phyloP scores from a whole-genome alignment of 1,140 invertebrate species.

The Doryteuthis pealeii region DNA sequence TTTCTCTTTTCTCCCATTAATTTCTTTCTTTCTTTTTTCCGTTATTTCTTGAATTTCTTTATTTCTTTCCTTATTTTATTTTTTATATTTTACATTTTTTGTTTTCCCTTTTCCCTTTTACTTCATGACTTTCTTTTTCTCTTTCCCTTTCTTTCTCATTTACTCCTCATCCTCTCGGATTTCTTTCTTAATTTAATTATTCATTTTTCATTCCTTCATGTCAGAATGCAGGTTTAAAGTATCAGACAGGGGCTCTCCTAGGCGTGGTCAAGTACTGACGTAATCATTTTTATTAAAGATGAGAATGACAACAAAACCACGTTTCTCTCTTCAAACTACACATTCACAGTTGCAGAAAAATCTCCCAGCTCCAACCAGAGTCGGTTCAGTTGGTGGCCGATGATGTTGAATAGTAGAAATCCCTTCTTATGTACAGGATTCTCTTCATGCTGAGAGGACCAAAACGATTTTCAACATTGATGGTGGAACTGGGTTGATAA shows the following conservation, averaged over 20 bases:
- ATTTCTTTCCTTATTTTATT: no score
- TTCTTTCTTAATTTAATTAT: no score
- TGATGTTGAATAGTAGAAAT: slow-evolving; percentile 68
- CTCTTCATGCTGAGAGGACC: slow-evolving; percentile 70
- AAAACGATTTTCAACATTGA: slow-evolving; percentile 73
- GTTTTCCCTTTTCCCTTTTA: no score
- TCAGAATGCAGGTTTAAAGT: slow-evolving; percentile 20
- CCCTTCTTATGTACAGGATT: slow-evolving; percentile 83
- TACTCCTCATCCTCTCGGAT: no score
- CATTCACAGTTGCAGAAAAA: slow-evolving; percentile 85
- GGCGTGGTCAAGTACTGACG: slow-evolving; percentile 64
- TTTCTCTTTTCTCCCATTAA: no score
- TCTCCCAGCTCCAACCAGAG: slow-evolving; percentile 19
- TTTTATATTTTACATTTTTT: no score
- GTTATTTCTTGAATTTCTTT: no score
- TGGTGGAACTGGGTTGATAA: slow-evolving; percentile 76
- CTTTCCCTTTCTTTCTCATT: no score
- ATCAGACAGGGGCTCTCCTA: slow-evolving; percentile 44
- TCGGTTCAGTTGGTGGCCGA: slow-evolving; percentile 39
- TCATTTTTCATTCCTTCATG: no score
- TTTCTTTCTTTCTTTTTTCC: no score
- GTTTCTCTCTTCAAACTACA: slow-evolving; percentile 79
- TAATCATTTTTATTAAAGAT: slow-evolving; percentile 67
- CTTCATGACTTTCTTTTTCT: no score
- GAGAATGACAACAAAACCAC: slow-evolving; percentile 86